Percentiles rank a stretch among this genome's conserved stretches.
These are phyloP conservation scores for silkworm (Bombyx mori) DNA, from an alignment of 1,140 invertebrate species.

Conservation along the genomic window ASM3026992v2 NC_085111.1:4482001-4482500, in stretches of 20 bases:
- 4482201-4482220: conserved; percentile 34
- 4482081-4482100: conserved; percentile 25
- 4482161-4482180: conserved; percentile 52
- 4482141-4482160: conserved; percentile 63
- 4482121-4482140: conserved; percentile 51
- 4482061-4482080: conserved; percentile 20
- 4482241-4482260: conserved; percentile 11
- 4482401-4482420: conserved; percentile 27
- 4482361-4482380: neutral
- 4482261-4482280: conserved; percentile 7
- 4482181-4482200: conserved; percentile 53
- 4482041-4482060: conserved; percentile 3
- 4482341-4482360: neutral
- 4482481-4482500: conserved; percentile 46
- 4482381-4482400: conserved; percentile 14
- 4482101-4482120: conserved; percentile 38
- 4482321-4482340: neutral
- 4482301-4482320: neutral
- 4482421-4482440: neutral
- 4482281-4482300: neutral
- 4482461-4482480: conserved; percentile 65
- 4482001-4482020: no score
- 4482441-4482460: conserved; percentile 52
- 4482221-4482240: conserved; percentile 21
- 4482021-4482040: no score